Conservation (phyloP, 2,888 invertebrate species). For the Xestia xanthographa region DNA sequence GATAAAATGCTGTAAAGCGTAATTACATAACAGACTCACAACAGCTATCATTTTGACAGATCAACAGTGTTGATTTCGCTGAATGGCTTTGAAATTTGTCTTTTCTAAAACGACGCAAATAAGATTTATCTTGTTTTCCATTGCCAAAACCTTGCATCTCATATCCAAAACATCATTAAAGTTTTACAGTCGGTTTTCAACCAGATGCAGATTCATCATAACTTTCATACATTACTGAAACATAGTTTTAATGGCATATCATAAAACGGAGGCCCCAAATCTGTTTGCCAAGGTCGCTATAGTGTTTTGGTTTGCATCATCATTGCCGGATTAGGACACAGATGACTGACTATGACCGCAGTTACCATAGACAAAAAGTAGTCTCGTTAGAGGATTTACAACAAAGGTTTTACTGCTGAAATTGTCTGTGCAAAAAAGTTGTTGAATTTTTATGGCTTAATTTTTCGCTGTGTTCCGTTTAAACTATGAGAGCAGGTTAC, state of each 20-base stretch:
- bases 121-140: slow-evolving; percentile 20
- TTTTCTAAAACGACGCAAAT: neutral
- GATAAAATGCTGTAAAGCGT: slow-evolving; percentile 7
- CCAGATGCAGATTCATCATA: slow-evolving; percentile 47
- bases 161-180: slow-evolving; percentile 38
- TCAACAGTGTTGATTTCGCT: neutral
- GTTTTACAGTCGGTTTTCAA: slow-evolving; percentile 50
- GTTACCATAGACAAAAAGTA: slow-evolving; percentile 45
- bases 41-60: slow-evolving; percentile 1
- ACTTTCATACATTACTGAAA: slow-evolving; percentile 46
- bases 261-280: slow-evolving; percentile 72
- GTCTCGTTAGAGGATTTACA: slow-evolving; percentile 43
- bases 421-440: slow-evolving; percentile 29
- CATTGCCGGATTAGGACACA: slow-evolving; percentile 76
- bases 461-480: slow-evolving; percentile 25
- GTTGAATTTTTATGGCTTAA: slow-evolving; percentile 40
- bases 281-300: slow-evolving; percentile 77
- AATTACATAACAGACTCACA: slow-evolving; percentile 17
- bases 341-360: slow-evolving; percentile 72
- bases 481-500: neutral
- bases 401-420: slow-evolving; percentile 31
- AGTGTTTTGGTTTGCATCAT: slow-evolving; percentile 80
- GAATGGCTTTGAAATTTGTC: neutral
- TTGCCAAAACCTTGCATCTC: slow-evolving; percentile 29
- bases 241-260: slow-evolving; percentile 63